Base-by-base conservation (phyloP, 2,888 invertebrate genomes). In the Dinocampus coccinellae region DNA sequence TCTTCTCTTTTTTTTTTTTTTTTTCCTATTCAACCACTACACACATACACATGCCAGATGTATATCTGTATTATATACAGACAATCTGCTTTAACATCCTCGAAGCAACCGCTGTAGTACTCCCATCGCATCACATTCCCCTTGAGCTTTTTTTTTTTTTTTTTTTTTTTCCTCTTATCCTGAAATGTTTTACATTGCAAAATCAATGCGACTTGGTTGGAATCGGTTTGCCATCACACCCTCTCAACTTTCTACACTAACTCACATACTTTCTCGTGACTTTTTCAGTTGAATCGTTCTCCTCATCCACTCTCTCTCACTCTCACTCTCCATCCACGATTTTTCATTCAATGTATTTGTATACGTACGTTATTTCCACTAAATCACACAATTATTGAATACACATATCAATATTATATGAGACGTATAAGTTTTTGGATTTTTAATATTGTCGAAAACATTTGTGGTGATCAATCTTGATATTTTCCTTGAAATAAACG, bases 181-280 rank as follows among this genome's bases (percentile, higher is more conserved):
- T 86, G 83, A 87, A 86, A 86, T 85, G 85, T 86, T 87, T 87
- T 86, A 85, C 86, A 87, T 86, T 85, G 87, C 79, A 87, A 87
- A 87, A 87, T 87, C 87, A 85, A 87, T 87, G 86, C 79, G 76
- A 47, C 47, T n/a, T n/a, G n/a, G n/a, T n/a, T 79, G 81, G 79
- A 79, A 78, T 82, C 78, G 78, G 70, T 47, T 76, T 77, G 77
- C 78, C 73, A 73, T 63, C 64, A 72, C n/a, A n/a, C n/a, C 76
- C 63, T 47, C 55, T 11, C 65, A 60, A 72, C 67, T 64, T 64
- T 69, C 62, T 67, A 65, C 67, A 69, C 62, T 7, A 4, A 47
- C 9, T 39, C 39, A 20, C 20, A 16, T 16, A 16, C 47, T 7
- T 29, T 29, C 7, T 7, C 7, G 29, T 7, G 3, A 29, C 29